These are phyloP conservation scores for Peromyscus maniculatus DNA, from an alignment of 2,113 vertebrate species.

Conservation along the genomic window DNA sequence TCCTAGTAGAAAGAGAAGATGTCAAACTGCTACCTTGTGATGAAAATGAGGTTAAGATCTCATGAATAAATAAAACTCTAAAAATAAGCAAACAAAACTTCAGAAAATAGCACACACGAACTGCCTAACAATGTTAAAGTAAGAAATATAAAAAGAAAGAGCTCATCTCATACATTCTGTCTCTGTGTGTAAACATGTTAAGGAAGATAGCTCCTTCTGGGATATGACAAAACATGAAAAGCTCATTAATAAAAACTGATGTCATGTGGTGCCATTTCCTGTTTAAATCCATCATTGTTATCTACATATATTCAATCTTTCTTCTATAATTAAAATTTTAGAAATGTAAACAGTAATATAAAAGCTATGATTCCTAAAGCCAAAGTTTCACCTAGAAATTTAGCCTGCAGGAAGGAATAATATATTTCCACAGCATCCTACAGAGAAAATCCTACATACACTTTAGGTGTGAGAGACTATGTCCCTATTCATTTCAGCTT, in stretches of 20 bases:
- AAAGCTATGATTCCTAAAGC: neutral
- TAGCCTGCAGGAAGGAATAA: neutral
- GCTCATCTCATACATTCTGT: neutral
- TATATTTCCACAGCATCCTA: neutral
- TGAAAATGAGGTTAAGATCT: neutral
- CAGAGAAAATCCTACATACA: neutral
- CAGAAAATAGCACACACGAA: neutral
- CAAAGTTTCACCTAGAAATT: neutral
- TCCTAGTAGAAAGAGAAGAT: neutral
- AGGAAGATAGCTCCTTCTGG: neutral
- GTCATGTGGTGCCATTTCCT: neutral
- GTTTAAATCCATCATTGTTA: neutral
- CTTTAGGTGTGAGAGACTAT: neutral
- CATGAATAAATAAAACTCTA: neutral
- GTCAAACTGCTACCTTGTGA: neutral
- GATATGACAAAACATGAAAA: neutral
- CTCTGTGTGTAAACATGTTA: neutral
- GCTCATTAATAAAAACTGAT: neutral
- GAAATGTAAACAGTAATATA: neutral
- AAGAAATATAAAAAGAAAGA: neutral
- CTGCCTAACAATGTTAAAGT: neutral
- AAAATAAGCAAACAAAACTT: neutral
- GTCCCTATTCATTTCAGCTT: slow-evolving; percentile 12
- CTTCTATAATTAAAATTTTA: neutral
- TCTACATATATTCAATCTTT: neutral